Percentiles rank a stretch among this genome's conserved stretches.
phyloP scores from a whole-genome alignment of 1,140 invertebrate species.

The Drosophila saltans region DNA sequence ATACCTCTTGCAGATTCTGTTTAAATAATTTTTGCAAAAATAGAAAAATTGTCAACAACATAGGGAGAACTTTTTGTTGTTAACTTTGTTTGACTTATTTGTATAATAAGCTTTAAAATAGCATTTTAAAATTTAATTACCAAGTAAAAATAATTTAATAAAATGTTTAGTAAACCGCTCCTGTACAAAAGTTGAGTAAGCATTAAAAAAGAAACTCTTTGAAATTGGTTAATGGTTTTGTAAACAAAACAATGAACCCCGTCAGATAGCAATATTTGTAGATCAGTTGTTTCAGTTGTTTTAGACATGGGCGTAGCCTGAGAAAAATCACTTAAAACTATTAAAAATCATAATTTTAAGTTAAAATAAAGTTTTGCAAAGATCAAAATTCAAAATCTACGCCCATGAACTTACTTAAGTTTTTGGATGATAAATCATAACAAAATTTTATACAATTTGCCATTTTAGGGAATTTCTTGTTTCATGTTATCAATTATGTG shows the following conservation, averaged over 20 bases:
- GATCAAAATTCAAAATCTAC: neutral
- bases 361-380: neutral
- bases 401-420: neutral
- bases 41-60: too few species aligned
- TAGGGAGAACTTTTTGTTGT: too few species aligned
- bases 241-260: slow-evolving; percentile 7
- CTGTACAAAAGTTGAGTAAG: neutral
- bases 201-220: neutral
- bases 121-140: too few species aligned
- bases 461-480: neutral
- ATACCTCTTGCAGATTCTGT: too few species aligned
- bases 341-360: too few species aligned
- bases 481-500: slow-evolving; percentile 5
- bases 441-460: neutral
- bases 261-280: neutral
- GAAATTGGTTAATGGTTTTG: slow-evolving; percentile 9
- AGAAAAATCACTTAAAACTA: too few species aligned
- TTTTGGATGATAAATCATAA: neutral
- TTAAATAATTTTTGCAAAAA: too few species aligned
- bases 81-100: too few species aligned
- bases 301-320: too few species aligned
- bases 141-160: too few species aligned
- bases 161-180: neutral
- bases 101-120: too few species aligned
- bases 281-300: neutral